Evolutionary conservation across 2,113 vertebrate genomes (phyloP).

Genomic region (Myodes glareolus): DNA sequence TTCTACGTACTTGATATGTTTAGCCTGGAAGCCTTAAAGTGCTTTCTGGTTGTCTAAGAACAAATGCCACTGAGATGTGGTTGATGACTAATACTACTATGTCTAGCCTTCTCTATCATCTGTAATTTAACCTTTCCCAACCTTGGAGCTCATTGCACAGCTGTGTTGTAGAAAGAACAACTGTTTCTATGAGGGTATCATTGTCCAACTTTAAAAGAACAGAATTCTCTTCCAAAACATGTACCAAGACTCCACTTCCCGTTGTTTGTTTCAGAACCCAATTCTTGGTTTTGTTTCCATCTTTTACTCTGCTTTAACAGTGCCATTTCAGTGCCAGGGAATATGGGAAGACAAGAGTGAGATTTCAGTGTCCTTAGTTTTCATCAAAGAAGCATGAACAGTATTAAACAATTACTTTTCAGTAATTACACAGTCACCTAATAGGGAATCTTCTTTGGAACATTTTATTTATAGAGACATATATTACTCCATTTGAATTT

Average conservation of each 20-base stretch:
- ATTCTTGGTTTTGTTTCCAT: conserved; percentile 22
- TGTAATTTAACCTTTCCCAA: conserved; percentile 82
- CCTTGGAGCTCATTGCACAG: conserved; percentile 51
- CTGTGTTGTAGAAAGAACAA: conserved; percentile 72
- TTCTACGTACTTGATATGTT: conserved; percentile 55
- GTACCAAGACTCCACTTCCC: conserved; percentile 31
- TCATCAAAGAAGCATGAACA: not conserved
- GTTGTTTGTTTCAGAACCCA: conserved; percentile 43
- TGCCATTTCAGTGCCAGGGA: not conserved
- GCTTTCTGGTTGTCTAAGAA: conserved; percentile 54
- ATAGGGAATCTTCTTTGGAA: not conserved
- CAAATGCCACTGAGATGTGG: conserved; percentile 78
- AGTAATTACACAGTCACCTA: conserved; percentile 28
- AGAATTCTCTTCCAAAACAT: conserved; percentile 65
- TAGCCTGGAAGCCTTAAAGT: conserved; percentile 56
- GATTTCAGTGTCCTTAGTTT: conserved; percentile 30
- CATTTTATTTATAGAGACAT: conserved; percentile 30
- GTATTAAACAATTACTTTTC: not conserved
- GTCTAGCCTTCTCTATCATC: conserved; percentile 55
- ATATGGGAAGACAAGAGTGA: conserved; percentile 18
- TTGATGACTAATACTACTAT: conserved; percentile 83
- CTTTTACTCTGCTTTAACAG: conserved; percentile 43
- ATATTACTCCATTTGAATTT: not conserved
- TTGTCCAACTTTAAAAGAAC: conserved; percentile 60
- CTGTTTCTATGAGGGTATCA: conserved; percentile 65